These are phyloP conservation scores for Odontophorus gujanensis DNA, from an alignment of 2,113 vertebrate genomes.

Conservation along the genomic window DNA sequence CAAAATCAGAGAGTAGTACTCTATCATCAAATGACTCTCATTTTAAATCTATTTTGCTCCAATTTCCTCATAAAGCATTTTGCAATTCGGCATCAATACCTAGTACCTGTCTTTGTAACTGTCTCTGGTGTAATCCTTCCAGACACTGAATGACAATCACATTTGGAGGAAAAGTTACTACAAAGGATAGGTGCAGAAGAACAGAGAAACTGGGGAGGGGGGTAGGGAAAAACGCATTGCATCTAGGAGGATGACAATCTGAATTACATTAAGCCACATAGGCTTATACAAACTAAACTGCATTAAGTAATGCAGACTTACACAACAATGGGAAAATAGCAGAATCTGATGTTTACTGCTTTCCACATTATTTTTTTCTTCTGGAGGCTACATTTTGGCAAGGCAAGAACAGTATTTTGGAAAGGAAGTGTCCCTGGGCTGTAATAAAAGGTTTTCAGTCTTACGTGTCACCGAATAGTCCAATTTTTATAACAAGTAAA, in stretches of 20 bases:
- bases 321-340: background rate
- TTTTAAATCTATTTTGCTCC: slow-evolving; percentile 22
- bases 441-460: background rate
- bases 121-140: background rate
- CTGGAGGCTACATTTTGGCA: background rate
- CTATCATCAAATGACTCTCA: background rate
- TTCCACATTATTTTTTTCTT: background rate
- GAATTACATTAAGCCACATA: background rate
- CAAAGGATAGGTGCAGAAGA: background rate
- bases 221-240: background rate
- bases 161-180: background rate
- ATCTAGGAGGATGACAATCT: background rate
- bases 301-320: background rate
- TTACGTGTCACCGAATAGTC: background rate
- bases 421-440: background rate
- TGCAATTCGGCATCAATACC: slow-evolving; percentile 6
- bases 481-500: background rate
- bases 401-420: background rate
- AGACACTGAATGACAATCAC: background rate
- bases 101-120: accelerated
- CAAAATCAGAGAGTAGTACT: background rate
- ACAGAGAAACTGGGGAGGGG: background rate
- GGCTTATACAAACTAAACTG: background rate
- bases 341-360: background rate
- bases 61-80: background rate